A percentile compares a stretch with the other conserved stretches of the same genome.
These are phyloP conservation scores for Pitangus sulphuratus DNA, from an alignment of 2,797 vertebrate genomes.

Conservation along the genomic window DNA sequence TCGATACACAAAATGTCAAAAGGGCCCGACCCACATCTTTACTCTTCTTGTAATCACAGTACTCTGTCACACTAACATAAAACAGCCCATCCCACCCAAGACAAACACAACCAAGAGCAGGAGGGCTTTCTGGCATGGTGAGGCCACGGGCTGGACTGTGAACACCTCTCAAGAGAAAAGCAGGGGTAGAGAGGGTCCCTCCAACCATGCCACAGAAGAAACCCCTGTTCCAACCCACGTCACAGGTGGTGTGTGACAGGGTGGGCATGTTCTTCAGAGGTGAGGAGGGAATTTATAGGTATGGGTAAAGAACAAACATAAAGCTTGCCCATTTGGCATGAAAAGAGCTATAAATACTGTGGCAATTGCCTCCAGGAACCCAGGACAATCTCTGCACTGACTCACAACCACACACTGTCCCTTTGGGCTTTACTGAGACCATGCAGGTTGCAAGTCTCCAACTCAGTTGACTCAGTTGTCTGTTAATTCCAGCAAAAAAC, in stretches of 20 bases:
- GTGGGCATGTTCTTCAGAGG: background rate
- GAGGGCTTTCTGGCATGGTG: background rate
- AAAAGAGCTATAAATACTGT: slow-evolving; percentile 14
- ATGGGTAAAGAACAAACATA: background rate
- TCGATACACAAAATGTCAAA: background rate
- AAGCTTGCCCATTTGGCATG: background rate
- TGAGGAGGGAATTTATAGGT: background rate
- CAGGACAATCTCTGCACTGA: slow-evolving; percentile 41
- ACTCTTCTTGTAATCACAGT: background rate
- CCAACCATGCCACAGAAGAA: background rate
- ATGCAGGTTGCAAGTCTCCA: background rate
- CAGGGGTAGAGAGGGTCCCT: background rate
- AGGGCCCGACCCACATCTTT: background rate
- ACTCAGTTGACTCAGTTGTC: background rate
- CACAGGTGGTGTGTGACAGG: fast-evolving
- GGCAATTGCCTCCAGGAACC: background rate
- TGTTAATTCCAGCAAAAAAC: background rate
- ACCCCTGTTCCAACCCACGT: fast-evolving
- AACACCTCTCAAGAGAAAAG: background rate
- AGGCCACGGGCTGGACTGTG: background rate
- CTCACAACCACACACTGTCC: background rate
- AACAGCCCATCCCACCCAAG: background rate
- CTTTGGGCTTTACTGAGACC: slow-evolving; percentile 41
- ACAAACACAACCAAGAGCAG: background rate
- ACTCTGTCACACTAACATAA: background rate